Evolutionary conservation across 2,113 vertebrate genomes (phyloP).

Genomic region (Martes martes): DNA sequence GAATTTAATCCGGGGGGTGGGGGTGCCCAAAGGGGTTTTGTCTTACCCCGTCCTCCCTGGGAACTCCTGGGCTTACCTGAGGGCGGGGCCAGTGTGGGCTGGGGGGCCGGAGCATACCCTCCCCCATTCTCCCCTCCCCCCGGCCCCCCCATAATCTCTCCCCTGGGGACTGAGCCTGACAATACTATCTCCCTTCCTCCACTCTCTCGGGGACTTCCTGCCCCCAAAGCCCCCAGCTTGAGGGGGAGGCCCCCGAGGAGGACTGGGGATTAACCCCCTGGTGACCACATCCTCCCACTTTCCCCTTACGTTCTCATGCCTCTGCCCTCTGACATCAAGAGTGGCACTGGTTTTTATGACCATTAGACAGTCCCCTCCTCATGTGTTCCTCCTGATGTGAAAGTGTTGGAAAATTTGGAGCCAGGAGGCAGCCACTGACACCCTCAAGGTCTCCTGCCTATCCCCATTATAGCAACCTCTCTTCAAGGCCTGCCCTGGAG

Average conservation of each 20-base stretch:
- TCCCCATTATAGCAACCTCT: not conserved
- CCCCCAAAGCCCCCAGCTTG: constrained; percentile 46
- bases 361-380: not conserved
- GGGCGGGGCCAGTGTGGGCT: not conserved
- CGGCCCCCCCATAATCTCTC: constrained; percentile 20
- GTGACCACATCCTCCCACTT: constrained; percentile 24
- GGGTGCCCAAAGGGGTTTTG: not conserved
- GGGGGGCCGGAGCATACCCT: not conserved
- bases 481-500: not conserved
- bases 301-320: not conserved
- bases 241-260: constrained; percentile 44
- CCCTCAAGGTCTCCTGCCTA: constrained; percentile 26
- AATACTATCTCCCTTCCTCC: constrained; percentile 75
- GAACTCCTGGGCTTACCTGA: constrained; percentile 58
- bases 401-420: not conserved
- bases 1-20: constrained; percentile 32
- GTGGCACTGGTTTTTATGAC: not conserved
- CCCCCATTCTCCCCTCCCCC: not conserved
- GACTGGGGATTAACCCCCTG: constrained; percentile 50
- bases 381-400: not conserved
- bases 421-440: not conserved
- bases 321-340: not conserved
- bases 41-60: not conserved
- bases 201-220: constrained; percentile 69
- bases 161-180: constrained; percentile 55